Base-by-base conservation (phyloP, 2,797 vertebrate species). In the Pagetopsis macropterus region DNA sequence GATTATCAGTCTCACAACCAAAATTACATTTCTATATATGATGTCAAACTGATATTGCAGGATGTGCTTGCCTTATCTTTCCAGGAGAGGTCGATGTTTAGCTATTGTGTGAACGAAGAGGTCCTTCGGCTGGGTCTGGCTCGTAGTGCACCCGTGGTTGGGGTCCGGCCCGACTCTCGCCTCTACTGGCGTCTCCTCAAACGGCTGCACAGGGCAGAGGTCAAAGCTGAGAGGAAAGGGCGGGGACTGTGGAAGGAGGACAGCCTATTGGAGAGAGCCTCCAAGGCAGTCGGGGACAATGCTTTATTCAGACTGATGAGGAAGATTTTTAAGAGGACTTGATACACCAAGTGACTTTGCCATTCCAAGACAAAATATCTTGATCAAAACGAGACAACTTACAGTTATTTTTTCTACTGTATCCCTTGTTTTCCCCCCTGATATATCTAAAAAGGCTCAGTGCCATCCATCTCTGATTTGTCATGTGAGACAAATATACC, bases 211-310 rank as follows among this genome's bases (percentile, higher is more conserved):
- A 95, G 73, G 87, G 96, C 96, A 23, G 97, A 99, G 94, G 61
- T 96, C 44, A 94, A 85, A 76, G 98, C 98, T 2, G 84, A 96
- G 91, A 97, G 79, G 91, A 96, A 94, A 85, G 93, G 93, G 5
- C 93, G 87, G 86, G 98, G 98, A 23, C 88, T 98, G 75, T 99
- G 98, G 98, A 95, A 93, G 83, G 93, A 95, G 79, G 91, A 94
- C 76, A 95, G 89, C 68, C 89, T 91, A 51, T 87, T 94, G 79
- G 94, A 94, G 76, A 94, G 92, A 69, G 48, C 92, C 50, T 77
- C 71, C n/a, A 83, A 65, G 41, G 49, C 77, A 17, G 3, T 91
- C 43, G 62, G 68, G 40, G 85, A 88, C 61, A 94, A 74, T 27
- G 9, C 48, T 44, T 41, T 93, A 19, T 33, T 92, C 61, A 82